A percentile compares a stretch with the other conserved stretches of the same genome.
phyloP scores from a whole-genome alignment of 2,888 invertebrate species.

The Pinctada fucata region DNA sequence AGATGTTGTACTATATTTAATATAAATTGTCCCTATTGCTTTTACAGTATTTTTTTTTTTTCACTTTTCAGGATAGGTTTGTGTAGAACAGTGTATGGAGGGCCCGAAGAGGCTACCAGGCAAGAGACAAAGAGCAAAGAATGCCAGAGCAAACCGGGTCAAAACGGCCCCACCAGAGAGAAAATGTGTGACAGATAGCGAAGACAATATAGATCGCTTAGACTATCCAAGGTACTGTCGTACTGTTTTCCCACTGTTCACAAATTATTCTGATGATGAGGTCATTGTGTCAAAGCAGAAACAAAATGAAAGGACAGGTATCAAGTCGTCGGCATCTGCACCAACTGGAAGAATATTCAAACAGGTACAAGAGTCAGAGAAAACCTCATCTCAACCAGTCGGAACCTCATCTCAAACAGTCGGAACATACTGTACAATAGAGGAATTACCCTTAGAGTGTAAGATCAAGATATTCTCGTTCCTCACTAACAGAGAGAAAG shows the following conservation, averaged over 20 bases:
- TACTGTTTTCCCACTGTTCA: conserved; percentile 31
- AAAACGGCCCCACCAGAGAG: too few relatives aligned
- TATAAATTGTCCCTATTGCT: too few relatives aligned
- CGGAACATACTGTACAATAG: conserved; percentile 63
- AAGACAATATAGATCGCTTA: conserved; percentile 15
- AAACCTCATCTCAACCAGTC: neutral
- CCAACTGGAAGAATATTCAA: neutral
- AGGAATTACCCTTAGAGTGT: conserved; percentile 68
- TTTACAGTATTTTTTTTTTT: too few relatives aligned
- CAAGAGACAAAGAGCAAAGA: too few relatives aligned
- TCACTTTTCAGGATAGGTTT: too few relatives aligned
- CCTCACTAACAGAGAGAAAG: conserved; percentile 68
- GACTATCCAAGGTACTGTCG: conserved; percentile 14
- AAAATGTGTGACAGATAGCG: neutral
- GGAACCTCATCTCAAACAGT: conserved; percentile 5
- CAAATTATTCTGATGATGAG: conserved; percentile 35
- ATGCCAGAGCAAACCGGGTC: too few relatives aligned
- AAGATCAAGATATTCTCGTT: conserved; percentile 72
- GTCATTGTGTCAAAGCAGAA: conserved; percentile 16
- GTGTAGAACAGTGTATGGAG: too few relatives aligned
- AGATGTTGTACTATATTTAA: too few relatives aligned
- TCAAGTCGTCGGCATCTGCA: conserved; percentile 13
- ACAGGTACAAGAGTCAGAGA: neutral
- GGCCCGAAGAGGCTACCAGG: too few relatives aligned
- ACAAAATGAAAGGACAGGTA: neutral